These are phyloP conservation scores for Pentalonia nigronervosa DNA, from an alignment of 1,140 invertebrate genomes.

Conservation along the genomic window DNA sequence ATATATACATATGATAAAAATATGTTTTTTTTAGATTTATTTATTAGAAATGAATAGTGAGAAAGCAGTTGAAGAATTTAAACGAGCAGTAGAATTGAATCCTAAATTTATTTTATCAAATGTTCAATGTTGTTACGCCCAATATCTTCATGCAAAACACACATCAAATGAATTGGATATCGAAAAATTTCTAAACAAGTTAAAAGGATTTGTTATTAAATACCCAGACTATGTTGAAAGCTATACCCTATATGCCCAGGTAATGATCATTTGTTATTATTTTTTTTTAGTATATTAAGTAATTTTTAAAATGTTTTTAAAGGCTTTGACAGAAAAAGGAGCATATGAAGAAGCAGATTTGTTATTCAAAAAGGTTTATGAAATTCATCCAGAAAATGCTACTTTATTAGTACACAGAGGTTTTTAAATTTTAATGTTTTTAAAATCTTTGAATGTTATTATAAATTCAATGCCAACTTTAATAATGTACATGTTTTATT, in stretches of 20 bases:
- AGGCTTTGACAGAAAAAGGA: conserved; percentile 80
- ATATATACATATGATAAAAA: not conserved
- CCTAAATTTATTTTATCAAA: conserved; percentile 82
- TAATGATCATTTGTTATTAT: conserved; percentile 63
- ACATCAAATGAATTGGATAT: conserved; percentile 62
- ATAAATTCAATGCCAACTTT: not conserved
- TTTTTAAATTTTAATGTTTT: not conserved
- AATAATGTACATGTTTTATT: not conserved
- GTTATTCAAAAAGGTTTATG: conserved; percentile 81
- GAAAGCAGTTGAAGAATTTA: conserved; percentile 82
- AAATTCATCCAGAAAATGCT: conserved; percentile 85
- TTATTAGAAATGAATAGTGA: conserved; percentile 81
- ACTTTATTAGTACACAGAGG: conserved; percentile 87
- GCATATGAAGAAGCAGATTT: conserved; percentile 83
- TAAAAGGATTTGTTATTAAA: conserved; percentile 77
- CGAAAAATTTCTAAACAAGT: conserved; percentile 71
- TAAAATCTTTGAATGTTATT: not conserved
- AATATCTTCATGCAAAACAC: conserved; percentile 69
- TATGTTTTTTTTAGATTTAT: conserved; percentile 71
- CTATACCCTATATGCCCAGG: conserved; percentile 83
- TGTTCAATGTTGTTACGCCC: conserved; percentile 89
- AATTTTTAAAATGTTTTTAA: conserved; percentile 58
- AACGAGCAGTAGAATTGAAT: conserved; percentile 81
- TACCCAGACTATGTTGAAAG: conserved; percentile 87
- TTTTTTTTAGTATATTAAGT: not conserved